Evolutionary conservation across 2,797 vertebrate genomes (phyloP).

Genomic region (Sciaenops ocellatus): DNA sequence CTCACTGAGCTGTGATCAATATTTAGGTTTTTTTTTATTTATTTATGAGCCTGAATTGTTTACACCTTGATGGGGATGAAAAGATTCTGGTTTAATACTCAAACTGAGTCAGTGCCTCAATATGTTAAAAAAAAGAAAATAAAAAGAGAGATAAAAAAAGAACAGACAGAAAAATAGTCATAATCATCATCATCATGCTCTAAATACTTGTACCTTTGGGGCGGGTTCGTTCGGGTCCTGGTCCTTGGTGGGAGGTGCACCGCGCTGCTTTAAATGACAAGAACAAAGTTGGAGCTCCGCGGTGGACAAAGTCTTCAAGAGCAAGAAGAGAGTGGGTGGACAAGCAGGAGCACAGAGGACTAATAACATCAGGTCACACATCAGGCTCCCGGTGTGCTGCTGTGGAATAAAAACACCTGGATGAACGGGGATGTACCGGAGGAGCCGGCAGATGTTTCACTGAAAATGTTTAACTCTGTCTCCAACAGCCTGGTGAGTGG

Average conservation of each 20-base stretch:
- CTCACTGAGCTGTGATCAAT: background rate
- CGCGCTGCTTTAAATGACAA: constrained; percentile 20
- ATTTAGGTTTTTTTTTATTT: background rate
- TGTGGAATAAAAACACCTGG: constrained; percentile 52
- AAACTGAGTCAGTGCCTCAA: too few species aligned
- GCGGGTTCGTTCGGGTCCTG: constrained; percentile 20
- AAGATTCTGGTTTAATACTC: background rate
- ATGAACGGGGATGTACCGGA: constrained; percentile 86
- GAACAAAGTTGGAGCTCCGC: background rate
- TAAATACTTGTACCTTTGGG: too few species aligned
- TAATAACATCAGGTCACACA: background rate
- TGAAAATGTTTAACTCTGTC: constrained; percentile 82
- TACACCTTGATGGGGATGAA: background rate
- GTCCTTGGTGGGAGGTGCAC: constrained; percentile 62
- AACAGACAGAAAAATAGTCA: background rate
- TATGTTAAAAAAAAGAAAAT: background rate
- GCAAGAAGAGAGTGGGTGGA: background rate
- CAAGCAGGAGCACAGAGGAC: constrained; percentile 15
- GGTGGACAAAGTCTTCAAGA: background rate
- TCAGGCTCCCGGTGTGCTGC: constrained; percentile 6
- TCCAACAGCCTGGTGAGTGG: constrained; percentile 87
- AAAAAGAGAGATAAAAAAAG: background rate
- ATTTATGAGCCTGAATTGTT: background rate
- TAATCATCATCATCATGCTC: background rate
- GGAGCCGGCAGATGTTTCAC: constrained; percentile 85